These are phyloP conservation scores for Peromyscus californicus DNA, from an alignment of 2,113 vertebrate genomes.

Conservation along the genomic window DNA sequence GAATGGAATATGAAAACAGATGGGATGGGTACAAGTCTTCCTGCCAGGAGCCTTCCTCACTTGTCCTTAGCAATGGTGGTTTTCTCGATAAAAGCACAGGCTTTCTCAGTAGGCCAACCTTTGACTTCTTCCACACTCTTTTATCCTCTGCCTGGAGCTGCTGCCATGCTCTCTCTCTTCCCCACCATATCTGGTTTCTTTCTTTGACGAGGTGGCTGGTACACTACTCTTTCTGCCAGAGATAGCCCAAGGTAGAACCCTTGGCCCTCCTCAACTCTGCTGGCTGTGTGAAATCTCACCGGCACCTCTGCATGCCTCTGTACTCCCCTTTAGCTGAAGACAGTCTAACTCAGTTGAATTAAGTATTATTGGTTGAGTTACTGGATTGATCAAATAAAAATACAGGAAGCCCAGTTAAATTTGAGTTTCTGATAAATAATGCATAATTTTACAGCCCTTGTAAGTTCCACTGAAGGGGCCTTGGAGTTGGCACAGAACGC, in stretches of 20 bases:
- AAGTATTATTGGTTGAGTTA: not conserved
- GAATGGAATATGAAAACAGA: not conserved
- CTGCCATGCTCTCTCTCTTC: not conserved
- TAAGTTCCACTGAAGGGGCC: not conserved
- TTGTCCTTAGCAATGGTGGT: not conserved
- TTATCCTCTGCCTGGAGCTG: not conserved
- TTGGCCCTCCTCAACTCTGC: not conserved
- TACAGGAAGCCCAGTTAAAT: not conserved
- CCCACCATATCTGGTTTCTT: not conserved
- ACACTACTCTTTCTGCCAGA: not conserved
- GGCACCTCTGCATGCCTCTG: fast-evolving
- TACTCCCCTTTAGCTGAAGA: not conserved
- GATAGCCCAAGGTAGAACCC: not conserved
- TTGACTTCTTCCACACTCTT: not conserved
- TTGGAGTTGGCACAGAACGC: too few relatives aligned
- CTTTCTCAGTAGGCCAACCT: not conserved
- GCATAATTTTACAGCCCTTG: not conserved
- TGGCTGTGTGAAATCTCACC: not conserved
- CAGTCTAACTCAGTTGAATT: not conserved
- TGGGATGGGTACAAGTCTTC: not conserved
- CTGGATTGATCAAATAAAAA: not conserved
- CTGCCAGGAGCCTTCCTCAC: not conserved
- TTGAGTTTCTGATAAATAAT: slow-evolving; percentile 22
- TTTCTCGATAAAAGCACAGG: not conserved
- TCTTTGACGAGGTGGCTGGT: not conserved